These are phyloP conservation scores for Emmelina monodactyla DNA, from an alignment of 2,888 invertebrate species.

Conservation along the genomic window DNA sequence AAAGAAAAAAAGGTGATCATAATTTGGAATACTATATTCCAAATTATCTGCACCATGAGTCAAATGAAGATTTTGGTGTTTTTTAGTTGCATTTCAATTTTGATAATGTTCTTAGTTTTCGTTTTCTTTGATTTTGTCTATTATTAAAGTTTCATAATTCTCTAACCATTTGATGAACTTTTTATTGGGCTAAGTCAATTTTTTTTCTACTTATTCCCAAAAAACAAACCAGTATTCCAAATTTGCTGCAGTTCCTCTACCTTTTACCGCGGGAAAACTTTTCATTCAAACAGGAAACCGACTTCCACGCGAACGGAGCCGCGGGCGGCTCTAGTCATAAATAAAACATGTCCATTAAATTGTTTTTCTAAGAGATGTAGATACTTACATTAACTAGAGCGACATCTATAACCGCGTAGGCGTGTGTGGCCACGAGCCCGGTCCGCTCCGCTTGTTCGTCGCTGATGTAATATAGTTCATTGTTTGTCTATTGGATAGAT, in stretches of 20 bases:
- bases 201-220: neutral
- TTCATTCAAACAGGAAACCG: no score
- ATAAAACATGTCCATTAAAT: no score
- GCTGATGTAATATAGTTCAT: no score
- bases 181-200: neutral
- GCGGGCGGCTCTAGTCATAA: no score
- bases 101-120: neutral
- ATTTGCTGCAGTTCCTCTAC: no score
- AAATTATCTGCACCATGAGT: slow-evolving; percentile 1
- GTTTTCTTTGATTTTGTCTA: neutral
- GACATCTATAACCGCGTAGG: slow-evolving; percentile 91
- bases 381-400: slow-evolving; percentile 74
- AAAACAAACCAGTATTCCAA: slow-evolving; percentile 2
- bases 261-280: no score
- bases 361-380: no score
- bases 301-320: no score
- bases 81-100: neutral
- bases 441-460: slow-evolving; percentile 83
- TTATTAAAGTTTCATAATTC: neutral
- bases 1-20: neutral
- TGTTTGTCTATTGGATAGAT: no score
- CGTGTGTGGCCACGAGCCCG: slow-evolving; percentile 91
- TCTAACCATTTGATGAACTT: neutral
- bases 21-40: slow-evolving; percentile 1
- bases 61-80: neutral